Evolutionary conservation across 1,140 invertebrate genomes (phyloP).

Genomic region (Berghia stephanieae): DNA sequence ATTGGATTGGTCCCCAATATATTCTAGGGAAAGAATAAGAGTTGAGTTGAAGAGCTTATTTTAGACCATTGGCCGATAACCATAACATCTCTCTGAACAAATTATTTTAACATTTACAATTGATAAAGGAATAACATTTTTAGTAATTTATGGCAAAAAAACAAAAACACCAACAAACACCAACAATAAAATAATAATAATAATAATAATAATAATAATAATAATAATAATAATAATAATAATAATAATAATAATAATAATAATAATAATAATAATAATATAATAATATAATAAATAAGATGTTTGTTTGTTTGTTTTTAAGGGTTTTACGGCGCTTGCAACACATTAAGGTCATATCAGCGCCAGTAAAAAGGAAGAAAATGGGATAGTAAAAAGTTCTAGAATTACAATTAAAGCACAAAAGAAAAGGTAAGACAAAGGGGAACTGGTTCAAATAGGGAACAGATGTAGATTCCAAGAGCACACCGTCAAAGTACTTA

Average conservation of each 20-base stretch:
- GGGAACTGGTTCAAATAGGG: too few relatives aligned
- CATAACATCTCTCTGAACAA: not conserved
- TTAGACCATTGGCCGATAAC: too few relatives aligned
- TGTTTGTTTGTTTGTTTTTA: too few relatives aligned
- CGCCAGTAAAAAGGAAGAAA: too few relatives aligned
- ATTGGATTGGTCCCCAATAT: slow-evolving; percentile 92
- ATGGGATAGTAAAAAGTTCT: too few relatives aligned
- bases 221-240: not conserved
- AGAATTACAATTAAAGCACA: too few relatives aligned
- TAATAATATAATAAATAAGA: not conserved
- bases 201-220: not conserved
- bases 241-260: not conserved
- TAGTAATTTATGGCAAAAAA: not conserved
- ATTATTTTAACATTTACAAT: not conserved
- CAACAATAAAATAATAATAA: not conserved
- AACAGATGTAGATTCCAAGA: too few relatives aligned
- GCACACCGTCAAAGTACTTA: too few relatives aligned
- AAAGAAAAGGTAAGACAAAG: too few relatives aligned
- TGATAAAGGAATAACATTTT: not conserved
- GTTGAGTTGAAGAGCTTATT: not conserved
- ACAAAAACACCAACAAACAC: slow-evolving; percentile 20
- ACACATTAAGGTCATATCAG: too few relatives aligned
- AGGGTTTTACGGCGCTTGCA: too few relatives aligned
- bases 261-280: not conserved
- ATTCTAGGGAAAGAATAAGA: slow-evolving; percentile 64